Conservation (phyloP, 2,888 invertebrate species). For the Tryphoninae sp. region DNA sequence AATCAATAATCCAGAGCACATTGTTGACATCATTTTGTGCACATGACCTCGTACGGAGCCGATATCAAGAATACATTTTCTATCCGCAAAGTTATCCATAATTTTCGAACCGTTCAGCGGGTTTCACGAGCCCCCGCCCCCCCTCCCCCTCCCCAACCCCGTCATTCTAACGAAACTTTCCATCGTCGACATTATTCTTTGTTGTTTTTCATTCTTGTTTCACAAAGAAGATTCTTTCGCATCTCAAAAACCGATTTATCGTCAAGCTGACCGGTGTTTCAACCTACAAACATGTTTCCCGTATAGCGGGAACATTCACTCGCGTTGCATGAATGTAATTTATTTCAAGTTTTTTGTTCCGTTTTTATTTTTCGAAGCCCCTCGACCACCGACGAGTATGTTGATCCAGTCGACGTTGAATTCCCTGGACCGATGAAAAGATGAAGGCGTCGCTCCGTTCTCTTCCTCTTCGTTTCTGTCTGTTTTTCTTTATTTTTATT, state of each 20-base stretch:
- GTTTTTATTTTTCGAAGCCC: not conserved
- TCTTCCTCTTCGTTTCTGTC: slow-evolving; percentile 6
- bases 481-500: slow-evolving; percentile 1
- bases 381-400: slow-evolving; percentile 48
- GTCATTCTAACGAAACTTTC: not conserved
- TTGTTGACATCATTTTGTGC: slow-evolving; percentile 61
- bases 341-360: not conserved
- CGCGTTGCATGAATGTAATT: not conserved
- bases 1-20: slow-evolving; percentile 63
- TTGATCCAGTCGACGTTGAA: slow-evolving; percentile 39
- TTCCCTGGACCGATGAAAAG: slow-evolving; percentile 42
- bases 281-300: not conserved
- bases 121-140: no score
- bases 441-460: slow-evolving; percentile 25
- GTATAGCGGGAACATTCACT: not conserved
- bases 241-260: not conserved
- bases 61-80: not conserved
- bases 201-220: not conserved
- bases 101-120: not conserved
- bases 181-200: not conserved
- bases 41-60: slow-evolving; percentile 15
- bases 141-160: no score
- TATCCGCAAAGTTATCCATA: not conserved
- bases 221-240: not conserved
- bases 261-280: not conserved